Evolutionary conservation across 2,797 vertebrate species (phyloP).

Genomic region (Poeciliopsis paucimaculata): DNA sequence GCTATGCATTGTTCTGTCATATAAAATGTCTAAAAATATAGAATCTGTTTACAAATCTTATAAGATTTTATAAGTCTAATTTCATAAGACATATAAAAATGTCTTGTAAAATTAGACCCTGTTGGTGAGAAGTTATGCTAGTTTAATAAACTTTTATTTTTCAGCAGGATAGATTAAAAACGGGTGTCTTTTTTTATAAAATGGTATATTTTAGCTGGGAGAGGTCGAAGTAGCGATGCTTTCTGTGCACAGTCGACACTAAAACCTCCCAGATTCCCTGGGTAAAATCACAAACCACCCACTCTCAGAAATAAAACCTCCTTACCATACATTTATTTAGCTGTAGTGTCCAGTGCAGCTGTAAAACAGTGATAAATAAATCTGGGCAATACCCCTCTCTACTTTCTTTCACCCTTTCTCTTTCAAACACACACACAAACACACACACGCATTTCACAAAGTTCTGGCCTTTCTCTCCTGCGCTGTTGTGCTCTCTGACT

Average conservation of each 20-base stretch:
- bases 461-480: slow-evolving; percentile 70
- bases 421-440: slow-evolving; percentile 22
- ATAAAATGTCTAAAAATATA: background rate
- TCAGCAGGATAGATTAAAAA: background rate
- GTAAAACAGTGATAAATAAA: slow-evolving; percentile 40
- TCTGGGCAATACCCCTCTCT: slow-evolving; percentile 13
- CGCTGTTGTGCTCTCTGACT: slow-evolving; percentile 87
- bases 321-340: background rate
- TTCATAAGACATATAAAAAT: too few relatives aligned
- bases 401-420: background rate
- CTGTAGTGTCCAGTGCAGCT: background rate
- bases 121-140: background rate
- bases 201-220: background rate
- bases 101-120: too few relatives aligned
- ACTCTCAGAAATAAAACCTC: background rate
- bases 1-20: background rate
- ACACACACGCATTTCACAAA: slow-evolving; percentile 47
- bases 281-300: background rate
- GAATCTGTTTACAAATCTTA: background rate
- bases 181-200: background rate
- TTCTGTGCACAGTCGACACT: slow-evolving; percentile 20
- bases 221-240: background rate
- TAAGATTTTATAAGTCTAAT: too few relatives aligned
- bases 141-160: background rate
- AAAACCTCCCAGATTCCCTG: slow-evolving; percentile 13